phyloP scores from a whole-genome alignment of 2,797 vertebrate species.

The Parauchenoglanis ngamensis region DNA sequence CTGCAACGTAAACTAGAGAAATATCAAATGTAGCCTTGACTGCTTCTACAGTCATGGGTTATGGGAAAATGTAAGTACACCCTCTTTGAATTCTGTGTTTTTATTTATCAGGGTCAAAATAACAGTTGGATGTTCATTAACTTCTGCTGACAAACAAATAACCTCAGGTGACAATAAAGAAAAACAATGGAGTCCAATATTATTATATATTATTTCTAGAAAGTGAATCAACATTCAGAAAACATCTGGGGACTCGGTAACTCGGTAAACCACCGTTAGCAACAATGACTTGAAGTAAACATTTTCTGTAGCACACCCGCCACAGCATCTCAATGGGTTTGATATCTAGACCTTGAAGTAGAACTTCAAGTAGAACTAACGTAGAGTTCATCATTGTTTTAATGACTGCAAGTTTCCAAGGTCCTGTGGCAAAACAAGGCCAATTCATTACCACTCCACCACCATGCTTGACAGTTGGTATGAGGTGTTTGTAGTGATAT shows the following conservation, averaged over 20 bases:
- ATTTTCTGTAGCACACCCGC: not conserved
- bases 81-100: not conserved
- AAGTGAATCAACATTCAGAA: not conserved
- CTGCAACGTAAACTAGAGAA: slow-evolving; percentile 7
- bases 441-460: not conserved
- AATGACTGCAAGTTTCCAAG: not conserved
- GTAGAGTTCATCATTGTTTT: not conserved
- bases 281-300: not conserved
- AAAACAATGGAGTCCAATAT: too few species aligned
- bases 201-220: not conserved
- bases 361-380: too few species aligned
- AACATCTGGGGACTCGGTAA: not conserved
- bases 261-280: not conserved
- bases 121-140: not conserved
- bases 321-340: not conserved
- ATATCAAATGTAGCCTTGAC: slow-evolving; percentile 15
- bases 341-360: not conserved
- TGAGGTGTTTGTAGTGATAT: not conserved
- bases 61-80: not conserved
- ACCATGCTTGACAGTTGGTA: not conserved
- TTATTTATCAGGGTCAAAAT: not conserved
- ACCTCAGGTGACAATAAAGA: not conserved
- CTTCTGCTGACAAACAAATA: not conserved
- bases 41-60: not conserved
- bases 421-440: not conserved